phyloP scores from a whole-genome alignment of 2,797 vertebrate species.

The Rhabdophis nuchalis region DNA sequence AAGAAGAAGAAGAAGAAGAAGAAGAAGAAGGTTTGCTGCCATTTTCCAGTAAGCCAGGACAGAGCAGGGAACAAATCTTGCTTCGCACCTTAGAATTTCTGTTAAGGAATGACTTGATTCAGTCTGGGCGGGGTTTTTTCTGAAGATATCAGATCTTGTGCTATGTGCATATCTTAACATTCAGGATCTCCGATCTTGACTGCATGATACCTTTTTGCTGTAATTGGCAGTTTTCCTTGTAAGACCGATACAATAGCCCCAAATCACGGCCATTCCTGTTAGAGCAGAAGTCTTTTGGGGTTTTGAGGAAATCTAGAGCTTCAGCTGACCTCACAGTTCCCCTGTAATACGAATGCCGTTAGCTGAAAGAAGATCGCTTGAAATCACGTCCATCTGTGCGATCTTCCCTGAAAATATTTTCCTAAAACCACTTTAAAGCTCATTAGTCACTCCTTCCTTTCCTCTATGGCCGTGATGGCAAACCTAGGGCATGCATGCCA shows the following conservation, averaged over 20 bases:
- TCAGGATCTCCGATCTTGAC: not conserved
- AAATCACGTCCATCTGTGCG: not conserved
- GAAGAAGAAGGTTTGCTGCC: not conserved
- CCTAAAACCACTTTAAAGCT: not conserved
- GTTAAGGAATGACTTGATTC: not conserved
- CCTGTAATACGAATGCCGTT: not conserved
- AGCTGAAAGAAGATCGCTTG: not conserved
- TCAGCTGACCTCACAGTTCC: not conserved
- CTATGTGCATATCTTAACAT: not conserved
- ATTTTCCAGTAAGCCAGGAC: not conserved
- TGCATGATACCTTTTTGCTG: not conserved
- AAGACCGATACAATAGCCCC: not conserved
- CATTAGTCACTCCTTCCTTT: not conserved
- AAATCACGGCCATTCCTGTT: not conserved
- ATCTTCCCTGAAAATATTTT: not conserved
- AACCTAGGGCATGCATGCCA: no score
- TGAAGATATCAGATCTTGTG: not conserved
- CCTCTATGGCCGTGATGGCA: no score
- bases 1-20: no score
- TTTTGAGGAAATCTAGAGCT: not conserved
- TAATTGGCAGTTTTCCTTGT: not conserved
- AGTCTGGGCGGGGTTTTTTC: not conserved
- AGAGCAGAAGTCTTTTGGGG: not conserved
- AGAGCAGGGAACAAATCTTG: not conserved
- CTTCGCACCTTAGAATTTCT: not conserved